Base-by-base conservation (phyloP, 2,797 vertebrate species). In the Sebastes dallii region DNA sequence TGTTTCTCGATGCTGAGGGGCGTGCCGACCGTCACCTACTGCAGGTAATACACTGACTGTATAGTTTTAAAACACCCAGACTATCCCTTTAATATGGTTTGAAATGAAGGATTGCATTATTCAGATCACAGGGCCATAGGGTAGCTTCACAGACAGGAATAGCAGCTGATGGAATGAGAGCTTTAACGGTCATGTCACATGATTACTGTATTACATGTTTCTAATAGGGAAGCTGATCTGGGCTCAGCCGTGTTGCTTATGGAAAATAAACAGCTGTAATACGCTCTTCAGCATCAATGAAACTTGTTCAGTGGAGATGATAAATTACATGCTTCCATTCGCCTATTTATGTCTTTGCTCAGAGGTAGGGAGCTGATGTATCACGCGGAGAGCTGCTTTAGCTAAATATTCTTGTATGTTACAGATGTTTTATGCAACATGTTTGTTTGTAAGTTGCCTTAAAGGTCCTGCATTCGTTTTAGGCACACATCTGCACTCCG, bases 361-460 rank as follows among this genome's bases (percentile, higher is more conserved):
- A 66, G 39, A 70, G 25, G 25, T 50, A 70, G n/a, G 18, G 42
- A 72, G 62, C 66, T 54, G 18, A 60, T 61, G 54, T 25, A 32
- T 8, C n/a, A 65, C 39, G 14, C 34, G n/a, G 4, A 75, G 32
- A 72, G 59, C 34, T 78, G 69, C 52, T 39, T 71, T 78, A 75
- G 58, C 74, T 67, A 42, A 74, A 66, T 29, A 32, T 52, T 50
- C 30, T 68, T 42, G 18, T 81, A 62, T 60, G 75, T 75, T 64
- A 61, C 29, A 62, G 36, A 78, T 73, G 74, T 87, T 83, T 85
- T 69, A 75, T 86, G 81, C 67, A 82, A 86, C 27, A 71, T 66
- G 7, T 82, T 39, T 72, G 59, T 77, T 39, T 72, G 59, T 65
- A 72, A 54, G 58, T 80, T 82, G n/a, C 67, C 66, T 65, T 78